phyloP scores from a whole-genome alignment of 2,113 vertebrate species.

The Lanius ludovicianus region DNA sequence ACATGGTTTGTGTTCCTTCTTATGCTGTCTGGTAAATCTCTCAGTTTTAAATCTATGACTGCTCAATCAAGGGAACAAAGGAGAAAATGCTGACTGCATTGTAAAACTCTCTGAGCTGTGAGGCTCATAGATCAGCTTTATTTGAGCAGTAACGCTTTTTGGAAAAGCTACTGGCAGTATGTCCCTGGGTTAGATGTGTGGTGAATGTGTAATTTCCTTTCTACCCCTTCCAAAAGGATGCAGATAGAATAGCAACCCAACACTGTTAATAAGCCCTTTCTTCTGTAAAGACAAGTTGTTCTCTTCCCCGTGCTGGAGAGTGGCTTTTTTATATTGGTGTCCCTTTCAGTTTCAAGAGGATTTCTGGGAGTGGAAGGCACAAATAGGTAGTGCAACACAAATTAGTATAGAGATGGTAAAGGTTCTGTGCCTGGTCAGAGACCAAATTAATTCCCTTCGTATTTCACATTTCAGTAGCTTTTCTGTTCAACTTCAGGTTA shows the following conservation, averaged over 20 bases:
- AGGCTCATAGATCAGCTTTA: slow-evolving; percentile 59
- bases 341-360: neutral
- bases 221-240: neutral
- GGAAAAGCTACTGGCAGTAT: neutral
- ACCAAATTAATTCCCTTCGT: neutral
- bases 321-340: neutral
- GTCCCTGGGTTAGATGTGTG: neutral
- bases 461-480: neutral
- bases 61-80: slow-evolving; percentile 39
- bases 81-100: slow-evolving; percentile 44
- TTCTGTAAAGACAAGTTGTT: neutral
- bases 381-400: neutral
- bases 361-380: neutral
- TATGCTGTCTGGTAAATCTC: neutral
- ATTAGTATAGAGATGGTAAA: neutral
- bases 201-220: slow-evolving; percentile 7
- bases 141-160: slow-evolving; percentile 29
- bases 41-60: slow-evolving; percentile 17
- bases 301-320: neutral
- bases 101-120: slow-evolving; percentile 2
- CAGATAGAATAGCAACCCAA: neutral
- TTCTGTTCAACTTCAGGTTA: neutral
- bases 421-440: neutral
- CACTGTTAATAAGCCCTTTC: neutral
- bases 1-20: neutral